phyloP scores from a whole-genome alignment of 1,140 invertebrate genomes.

The Drosophila sulfurigaster region DNA sequence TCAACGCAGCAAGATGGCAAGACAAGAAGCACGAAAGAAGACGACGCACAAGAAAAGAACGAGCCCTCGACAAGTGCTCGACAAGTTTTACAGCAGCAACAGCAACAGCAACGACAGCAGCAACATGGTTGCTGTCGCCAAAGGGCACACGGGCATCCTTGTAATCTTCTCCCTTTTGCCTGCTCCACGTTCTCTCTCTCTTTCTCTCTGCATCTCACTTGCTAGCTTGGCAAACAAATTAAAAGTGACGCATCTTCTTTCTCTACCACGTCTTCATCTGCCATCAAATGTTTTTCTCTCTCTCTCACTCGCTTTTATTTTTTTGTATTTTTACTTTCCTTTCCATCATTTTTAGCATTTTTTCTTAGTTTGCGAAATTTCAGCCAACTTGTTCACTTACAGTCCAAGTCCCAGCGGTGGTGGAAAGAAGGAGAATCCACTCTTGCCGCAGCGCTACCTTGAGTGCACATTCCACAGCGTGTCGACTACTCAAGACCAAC shows the following conservation, averaged over 20 bases:
- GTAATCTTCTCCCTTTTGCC: background rate
- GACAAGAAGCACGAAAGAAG: conserved; percentile 39
- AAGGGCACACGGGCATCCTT: conserved; percentile 20
- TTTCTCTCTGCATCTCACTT: conserved; percentile 4
- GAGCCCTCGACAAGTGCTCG: conserved; percentile 63
- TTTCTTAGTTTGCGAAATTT: background rate
- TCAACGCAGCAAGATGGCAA: conserved; percentile 54
- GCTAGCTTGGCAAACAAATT: conserved; percentile 70
- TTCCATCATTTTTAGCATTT: background rate
- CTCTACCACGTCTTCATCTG: conserved; percentile 15
- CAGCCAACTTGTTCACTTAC: conserved; percentile 10
- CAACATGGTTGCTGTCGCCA: conserved; percentile 38
- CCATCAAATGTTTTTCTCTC: conserved; percentile 2
- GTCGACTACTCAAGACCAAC: no score
- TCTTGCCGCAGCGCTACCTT: background rate
- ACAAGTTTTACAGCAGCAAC: conserved; percentile 57
- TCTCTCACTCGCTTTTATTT: background rate
- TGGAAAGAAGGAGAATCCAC: no score
- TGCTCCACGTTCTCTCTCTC: background rate
- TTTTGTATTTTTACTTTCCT: background rate
- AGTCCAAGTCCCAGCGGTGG: background rate
- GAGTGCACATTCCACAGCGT: no score
- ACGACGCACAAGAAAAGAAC: conserved; percentile 32
- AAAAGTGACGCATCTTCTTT: conserved; percentile 73
- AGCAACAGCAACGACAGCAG: conserved; percentile 16